Conservation (phyloP, 2,113 vertebrate species). For the Scytalopus superciliaris region DNA sequence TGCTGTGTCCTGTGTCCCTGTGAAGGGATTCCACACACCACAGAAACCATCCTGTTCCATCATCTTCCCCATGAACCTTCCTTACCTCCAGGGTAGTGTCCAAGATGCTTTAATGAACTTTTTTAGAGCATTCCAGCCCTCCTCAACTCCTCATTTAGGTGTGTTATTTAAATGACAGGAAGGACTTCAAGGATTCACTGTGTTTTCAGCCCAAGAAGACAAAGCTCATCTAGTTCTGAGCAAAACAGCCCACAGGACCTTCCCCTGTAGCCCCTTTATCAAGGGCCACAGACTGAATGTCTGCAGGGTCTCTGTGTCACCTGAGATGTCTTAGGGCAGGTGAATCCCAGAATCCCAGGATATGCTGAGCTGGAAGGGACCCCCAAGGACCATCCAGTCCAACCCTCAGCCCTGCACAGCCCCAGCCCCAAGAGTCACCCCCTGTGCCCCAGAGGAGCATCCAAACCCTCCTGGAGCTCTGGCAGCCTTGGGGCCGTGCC, state of each 20-base stretch:
- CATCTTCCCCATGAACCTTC: background rate
- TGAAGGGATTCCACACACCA: background rate
- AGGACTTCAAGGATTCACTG: background rate
- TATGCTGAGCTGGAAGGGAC: background rate
- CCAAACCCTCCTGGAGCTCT: no score
- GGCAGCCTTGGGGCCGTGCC: no score
- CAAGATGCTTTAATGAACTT: background rate
- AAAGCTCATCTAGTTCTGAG: background rate
- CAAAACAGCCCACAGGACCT: background rate
- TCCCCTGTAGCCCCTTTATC: background rate
- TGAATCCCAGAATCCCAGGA: background rate
- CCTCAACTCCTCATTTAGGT: background rate
- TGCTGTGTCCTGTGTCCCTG: background rate
- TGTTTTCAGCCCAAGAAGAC: background rate
- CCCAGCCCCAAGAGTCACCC: background rate
- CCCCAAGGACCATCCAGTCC: background rate
- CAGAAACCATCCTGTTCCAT: background rate
- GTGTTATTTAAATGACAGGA: background rate
- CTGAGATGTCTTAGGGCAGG: background rate
- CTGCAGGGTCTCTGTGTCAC: background rate
- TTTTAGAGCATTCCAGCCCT: background rate
- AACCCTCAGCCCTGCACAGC: background rate
- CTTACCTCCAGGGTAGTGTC: background rate
- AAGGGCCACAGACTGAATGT: accelerated
- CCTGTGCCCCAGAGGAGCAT: background rate